Evolutionary conservation across 2,113 vertebrate species (phyloP).

Genomic region (Prionailurus viverrinus): DNA sequence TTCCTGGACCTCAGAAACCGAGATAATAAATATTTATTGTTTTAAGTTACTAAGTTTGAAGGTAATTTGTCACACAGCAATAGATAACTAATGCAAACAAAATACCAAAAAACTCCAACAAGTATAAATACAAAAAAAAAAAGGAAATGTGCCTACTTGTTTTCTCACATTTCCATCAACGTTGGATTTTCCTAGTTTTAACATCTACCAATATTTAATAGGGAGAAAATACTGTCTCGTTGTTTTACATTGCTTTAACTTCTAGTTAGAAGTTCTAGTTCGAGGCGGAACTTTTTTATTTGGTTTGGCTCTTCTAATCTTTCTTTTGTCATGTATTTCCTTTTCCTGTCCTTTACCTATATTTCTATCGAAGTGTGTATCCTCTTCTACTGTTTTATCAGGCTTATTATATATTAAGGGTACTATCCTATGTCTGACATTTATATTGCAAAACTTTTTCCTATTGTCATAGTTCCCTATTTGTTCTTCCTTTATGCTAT

Average conservation of each 20-base stretch:
- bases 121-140: neutral
- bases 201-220: neutral
- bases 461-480: neutral
- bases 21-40: neutral
- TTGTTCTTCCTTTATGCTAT: neutral
- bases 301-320: neutral
- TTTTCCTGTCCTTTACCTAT: neutral
- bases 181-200: neutral
- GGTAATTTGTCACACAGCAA: neutral
- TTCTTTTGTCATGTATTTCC: neutral
- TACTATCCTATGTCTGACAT: neutral
- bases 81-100: neutral
- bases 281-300: neutral
- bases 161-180: neutral
- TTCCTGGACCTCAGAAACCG: neutral
- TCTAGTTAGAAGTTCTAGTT: neutral
- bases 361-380: neutral
- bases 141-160: neutral
- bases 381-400: neutral
- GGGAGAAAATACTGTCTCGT: neutral
- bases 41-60: constrained; percentile 5
- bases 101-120: neutral
- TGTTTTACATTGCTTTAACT: neutral
- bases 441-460: neutral
- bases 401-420: neutral